Evolutionary conservation across 2,113 vertebrate genomes (phyloP), one percentile per base, ranked within the genome.

Genomic region (Gopherus flavomarginatus): DNA sequence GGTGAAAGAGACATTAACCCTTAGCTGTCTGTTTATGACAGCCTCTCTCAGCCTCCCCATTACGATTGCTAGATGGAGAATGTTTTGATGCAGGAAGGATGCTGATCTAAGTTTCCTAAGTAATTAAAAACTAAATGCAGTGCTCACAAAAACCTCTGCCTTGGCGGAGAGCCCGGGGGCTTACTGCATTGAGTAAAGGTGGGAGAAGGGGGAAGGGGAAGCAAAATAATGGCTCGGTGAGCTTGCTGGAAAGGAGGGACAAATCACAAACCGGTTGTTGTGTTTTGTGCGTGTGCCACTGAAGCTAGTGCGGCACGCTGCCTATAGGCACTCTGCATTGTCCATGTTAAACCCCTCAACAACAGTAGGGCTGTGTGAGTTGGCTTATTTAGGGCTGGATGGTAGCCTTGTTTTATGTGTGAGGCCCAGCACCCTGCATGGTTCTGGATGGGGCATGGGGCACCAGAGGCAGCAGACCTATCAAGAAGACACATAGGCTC

Each of bases 111-210:
- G 3, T 50, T 85, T 83, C 9, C 35, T 27, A 78, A 59, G 29
- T 31, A 24, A 44, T 57, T 86, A 27, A 72, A 77, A 17, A 14
- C 5, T 5, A 49, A 85, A 31, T 0, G 4, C 29, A 53, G 17
- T 17, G 31, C 22, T 78, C 17, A 16, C 11, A 10, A 35, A 38
- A 79, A 31, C 26, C 83, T 31, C 11, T 11, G 8, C 56, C 35
- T 44, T 1, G 1, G 81, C 44, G 14, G 59, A 8, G 57, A 83
- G 27, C 56, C 29, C 8, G 54, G 54, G 79, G 42, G 5, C 11
- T 27, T 57, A 52, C 42, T 24, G 1, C 3, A 27, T 6, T 2
- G 5, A 1, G 54, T 21, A 38, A n/a, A 1, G 24, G 16, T 26
- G 44, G 7, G 3, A 4, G 65, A 44, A n/a, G 31, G 31, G 35